Base-by-base conservation (phyloP, 2,797 vertebrate species). In the Zenarchopterus dispar region DNA sequence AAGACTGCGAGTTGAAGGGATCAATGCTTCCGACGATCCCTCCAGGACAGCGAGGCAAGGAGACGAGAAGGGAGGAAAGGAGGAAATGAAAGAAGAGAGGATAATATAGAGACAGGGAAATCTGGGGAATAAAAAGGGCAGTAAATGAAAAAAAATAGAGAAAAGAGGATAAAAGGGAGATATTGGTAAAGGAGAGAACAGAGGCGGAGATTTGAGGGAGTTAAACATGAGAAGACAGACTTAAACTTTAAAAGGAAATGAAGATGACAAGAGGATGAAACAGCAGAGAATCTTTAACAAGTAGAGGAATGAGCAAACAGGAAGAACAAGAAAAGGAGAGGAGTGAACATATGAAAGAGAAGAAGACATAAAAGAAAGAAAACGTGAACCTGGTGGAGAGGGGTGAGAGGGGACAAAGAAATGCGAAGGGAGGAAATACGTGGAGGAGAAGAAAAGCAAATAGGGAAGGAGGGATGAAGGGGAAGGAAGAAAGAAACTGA, bases 391-490 rank as follows among this genome's bases (percentile, higher is more conserved):
- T 39, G 13, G 36, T 15, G 15, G 36, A 39, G 36, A 39, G 4
- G 3, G 4, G 4, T 15, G 13, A 52, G 33, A 62, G 22, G 24
- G 33, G 22, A 22, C 24, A 57, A 28, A 48, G 21, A 15, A 51
- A 28, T 21, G 42, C 3, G 16, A 46, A 36, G 6, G 21, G 31
- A 23, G 15, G 13, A 18, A 16, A 41, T 24, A 42, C 16, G 6
- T n/a, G 0, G 26, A 26, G 11, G 31, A 15, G 18, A 33, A 15
- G 18, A 26, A 18, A 26, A 13, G n/a, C 13, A 17, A 28, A 19
- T 11, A 31, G 31, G 4, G 24, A 47, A 60, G 26, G 50, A 33
- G 24, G 23, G 18, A 9, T 77, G 55, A 13, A 39, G 16, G 13
- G n/a, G n/a, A 33, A 39, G 23, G 18, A 9, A 77, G 55, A 13